A percentile compares a stretch with the other conserved stretches of the same genome.
phyloP scores from a whole-genome alignment of 2,113 vertebrate genomes.

The Thamnaconus septentrionalis region DNA sequence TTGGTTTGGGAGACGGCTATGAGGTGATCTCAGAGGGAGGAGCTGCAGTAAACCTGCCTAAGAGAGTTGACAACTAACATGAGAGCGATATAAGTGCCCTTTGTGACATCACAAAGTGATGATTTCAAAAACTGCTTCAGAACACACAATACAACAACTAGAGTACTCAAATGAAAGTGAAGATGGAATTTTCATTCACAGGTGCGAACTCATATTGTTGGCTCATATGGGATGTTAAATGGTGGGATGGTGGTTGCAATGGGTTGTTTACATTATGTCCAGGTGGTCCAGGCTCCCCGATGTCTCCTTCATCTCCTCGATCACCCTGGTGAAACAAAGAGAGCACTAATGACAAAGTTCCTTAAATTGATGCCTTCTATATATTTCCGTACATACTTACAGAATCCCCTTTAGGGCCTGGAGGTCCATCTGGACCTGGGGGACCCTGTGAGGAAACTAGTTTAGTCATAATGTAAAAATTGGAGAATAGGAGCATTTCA shows the following conservation, averaged over 20 bases:
- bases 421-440: slow-evolving; percentile 61
- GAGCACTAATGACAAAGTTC: background rate
- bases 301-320: slow-evolving; percentile 68
- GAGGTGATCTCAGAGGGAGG: too few relatives aligned
- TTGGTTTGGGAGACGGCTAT: too few relatives aligned
- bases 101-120: too few relatives aligned
- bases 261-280: slow-evolving; percentile 66
- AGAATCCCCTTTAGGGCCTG: slow-evolving; percentile 70
- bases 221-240: too few relatives aligned
- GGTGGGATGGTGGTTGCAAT: background rate
- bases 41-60: too few relatives aligned
- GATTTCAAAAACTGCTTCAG: too few relatives aligned
- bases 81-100: too few relatives aligned
- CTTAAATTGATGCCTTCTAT: background rate
- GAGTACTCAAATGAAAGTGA: too few relatives aligned
- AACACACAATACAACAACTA: too few relatives aligned
- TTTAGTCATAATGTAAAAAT: background rate
- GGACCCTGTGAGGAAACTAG: slow-evolving; percentile 63
- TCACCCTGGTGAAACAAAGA: slow-evolving; percentile 56
- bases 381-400: slow-evolving; percentile 56
- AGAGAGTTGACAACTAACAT: too few relatives aligned
- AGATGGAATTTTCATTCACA: too few relatives aligned
- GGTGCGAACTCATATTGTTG: background rate
- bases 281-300: slow-evolving; percentile 69
- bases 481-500: background rate